Evolutionary conservation across 2,113 vertebrate species (phyloP).

Genomic region (Struthidea cinerea): DNA sequence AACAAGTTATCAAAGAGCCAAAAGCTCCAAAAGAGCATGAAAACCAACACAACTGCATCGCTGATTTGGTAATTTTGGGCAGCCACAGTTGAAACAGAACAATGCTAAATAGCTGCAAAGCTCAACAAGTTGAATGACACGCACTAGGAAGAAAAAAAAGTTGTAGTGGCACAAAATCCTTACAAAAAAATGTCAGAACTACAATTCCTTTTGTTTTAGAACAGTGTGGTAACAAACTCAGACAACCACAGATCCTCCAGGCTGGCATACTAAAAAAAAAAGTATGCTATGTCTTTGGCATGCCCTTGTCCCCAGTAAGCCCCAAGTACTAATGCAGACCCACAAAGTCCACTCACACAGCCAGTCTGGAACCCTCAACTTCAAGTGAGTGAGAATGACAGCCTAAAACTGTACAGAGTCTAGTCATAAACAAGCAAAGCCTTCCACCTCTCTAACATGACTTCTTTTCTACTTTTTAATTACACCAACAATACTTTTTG

Average conservation of each 20-base stretch:
- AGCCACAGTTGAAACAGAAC: not conserved
- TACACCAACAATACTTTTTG: not conserved
- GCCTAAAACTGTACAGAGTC: not conserved
- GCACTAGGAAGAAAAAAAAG: not conserved
- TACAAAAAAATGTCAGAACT: not conserved
- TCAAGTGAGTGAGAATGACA: not conserved
- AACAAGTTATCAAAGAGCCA: not conserved
- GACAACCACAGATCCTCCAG: not conserved
- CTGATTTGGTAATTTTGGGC: not conserved
- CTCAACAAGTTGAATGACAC: not conserved
- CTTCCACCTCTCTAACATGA: not conserved
- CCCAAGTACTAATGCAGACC: not conserved
- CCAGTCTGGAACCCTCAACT: not conserved
- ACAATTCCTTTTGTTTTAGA: slow-evolving; percentile 27
- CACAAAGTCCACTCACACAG: not conserved
- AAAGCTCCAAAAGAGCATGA: not conserved
- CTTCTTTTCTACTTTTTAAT: not conserved
- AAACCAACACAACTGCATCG: rapidly evolving
- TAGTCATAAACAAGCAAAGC: not conserved
- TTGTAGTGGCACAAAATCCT: not conserved
- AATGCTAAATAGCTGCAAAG: not conserved
- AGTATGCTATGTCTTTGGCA: not conserved
- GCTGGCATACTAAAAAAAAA: not conserved
- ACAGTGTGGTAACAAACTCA: not conserved
- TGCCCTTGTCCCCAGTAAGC: not conserved